Conservation (phyloP, 2,797 vertebrate genomes). For the Ataeniobius toweri region DNA sequence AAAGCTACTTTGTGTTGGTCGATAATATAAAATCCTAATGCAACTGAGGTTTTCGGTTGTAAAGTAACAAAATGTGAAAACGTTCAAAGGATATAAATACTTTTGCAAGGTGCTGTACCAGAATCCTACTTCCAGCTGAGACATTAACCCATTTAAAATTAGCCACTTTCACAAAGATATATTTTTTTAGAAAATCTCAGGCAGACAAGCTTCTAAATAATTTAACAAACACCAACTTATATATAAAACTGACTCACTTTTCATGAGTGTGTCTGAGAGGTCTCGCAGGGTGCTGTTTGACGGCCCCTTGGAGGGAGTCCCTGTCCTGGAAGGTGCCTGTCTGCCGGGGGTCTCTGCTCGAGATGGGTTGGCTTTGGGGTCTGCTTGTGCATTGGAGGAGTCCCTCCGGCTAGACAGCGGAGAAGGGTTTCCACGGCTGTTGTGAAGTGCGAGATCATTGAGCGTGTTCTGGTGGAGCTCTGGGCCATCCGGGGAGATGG, state of each 20-base stretch:
- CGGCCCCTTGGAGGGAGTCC: slow-evolving; percentile 83
- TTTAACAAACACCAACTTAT: background rate
- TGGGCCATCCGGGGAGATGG: slow-evolving; percentile 63
- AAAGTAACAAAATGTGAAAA: too few relatives aligned
- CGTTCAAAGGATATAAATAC: too few relatives aligned
- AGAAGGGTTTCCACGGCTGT: slow-evolving; percentile 55
- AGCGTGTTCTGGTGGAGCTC: slow-evolving; percentile 29
- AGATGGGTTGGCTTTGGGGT: slow-evolving; percentile 50
- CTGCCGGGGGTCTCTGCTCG: slow-evolving; percentile 67
- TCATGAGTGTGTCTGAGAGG: slow-evolving; percentile 94
- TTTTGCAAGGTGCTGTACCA: too few relatives aligned
- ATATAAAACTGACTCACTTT: slow-evolving; percentile 84
- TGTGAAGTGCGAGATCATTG: slow-evolving; percentile 42
- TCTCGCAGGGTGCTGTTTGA: slow-evolving; percentile 84
- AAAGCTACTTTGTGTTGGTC: too few relatives aligned
- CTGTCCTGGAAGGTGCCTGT: slow-evolving; percentile 80
- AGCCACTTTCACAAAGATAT: background rate
- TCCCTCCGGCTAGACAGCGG: slow-evolving; percentile 47
- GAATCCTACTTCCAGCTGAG: too few relatives aligned
- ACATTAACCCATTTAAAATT: background rate
- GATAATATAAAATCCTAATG: too few relatives aligned
- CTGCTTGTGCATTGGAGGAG: slow-evolving; percentile 64
- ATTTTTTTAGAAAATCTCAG: background rate
- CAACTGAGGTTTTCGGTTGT: too few relatives aligned
- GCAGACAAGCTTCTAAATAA: background rate